Conservation (phyloP, 2,113 vertebrate genomes). For the Oxyruncus cristatus region DNA sequence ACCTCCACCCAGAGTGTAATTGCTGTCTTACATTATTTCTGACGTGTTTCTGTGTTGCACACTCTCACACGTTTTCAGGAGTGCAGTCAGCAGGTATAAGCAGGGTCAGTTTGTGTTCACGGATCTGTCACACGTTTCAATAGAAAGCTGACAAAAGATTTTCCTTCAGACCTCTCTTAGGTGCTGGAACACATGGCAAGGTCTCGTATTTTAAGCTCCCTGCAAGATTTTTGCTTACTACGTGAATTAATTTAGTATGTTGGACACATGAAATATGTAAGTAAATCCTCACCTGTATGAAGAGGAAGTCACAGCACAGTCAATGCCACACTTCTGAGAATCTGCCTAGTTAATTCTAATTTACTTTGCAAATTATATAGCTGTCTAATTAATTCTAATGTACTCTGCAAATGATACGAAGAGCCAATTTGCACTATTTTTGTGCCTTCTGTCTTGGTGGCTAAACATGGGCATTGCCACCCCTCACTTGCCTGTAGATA, state of each 20-base stretch:
- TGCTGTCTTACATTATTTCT: background rate
- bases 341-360: background rate
- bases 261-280: background rate
- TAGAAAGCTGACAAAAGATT: background rate
- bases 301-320: background rate
- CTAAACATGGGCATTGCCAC: background rate
- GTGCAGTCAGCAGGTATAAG: background rate
- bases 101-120: background rate
- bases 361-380: background rate
- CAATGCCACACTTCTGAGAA: background rate
- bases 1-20: background rate
- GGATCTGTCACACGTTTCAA: background rate
- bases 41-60: background rate
- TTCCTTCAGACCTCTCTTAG: background rate
- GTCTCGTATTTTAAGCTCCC: background rate
- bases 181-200: background rate
- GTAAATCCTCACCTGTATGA: background rate
- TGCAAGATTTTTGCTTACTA: background rate
- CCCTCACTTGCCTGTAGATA: background rate
- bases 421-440: background rate
- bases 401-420: background rate
- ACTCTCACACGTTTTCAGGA: background rate
- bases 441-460: background rate
- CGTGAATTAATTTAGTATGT: background rate
- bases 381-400: background rate